Evolutionary conservation across 2,797 vertebrate genomes (phyloP), one percentile per base, ranked within the genome.

Genomic region (Darevskia nairensis): DNA sequence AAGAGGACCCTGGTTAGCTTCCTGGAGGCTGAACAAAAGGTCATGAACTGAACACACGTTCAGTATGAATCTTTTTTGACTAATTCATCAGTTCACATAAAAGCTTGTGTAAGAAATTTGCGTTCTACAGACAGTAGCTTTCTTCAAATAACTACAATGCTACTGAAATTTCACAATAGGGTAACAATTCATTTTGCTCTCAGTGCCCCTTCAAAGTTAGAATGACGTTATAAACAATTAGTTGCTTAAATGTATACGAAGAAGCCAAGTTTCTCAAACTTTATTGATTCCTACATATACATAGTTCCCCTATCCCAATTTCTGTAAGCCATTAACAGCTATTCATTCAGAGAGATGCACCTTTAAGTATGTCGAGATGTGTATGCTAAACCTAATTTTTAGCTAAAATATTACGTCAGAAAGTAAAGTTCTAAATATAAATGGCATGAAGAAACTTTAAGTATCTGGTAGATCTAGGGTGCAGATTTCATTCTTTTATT

Each of bases 111-210:
- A 2, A 96, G 77, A 90, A 92, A 91, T 93, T 91, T 94, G 95
- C 89, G 90, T 92, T 96, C 94, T 95, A 96, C 91, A 94, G 89
- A 95, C 91, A 95, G 85, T 94, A 95, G 92, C 91, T 96, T 90
- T 94, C 93, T 96, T 93, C 95, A 96, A 93, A 95, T 91, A 95
- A 95, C 89, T 93, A 95, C 94, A 93, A 86, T 94, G 95, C 92
- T 93, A 88, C 93, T 96, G 94, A 97, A 96, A 95, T 95, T 97
- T 97, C 96, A 96, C 96, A 92, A 89, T 64, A 80, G 88, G 80
- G 77, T 80, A 95, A 94, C 94, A 95, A 90, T 93, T 95, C 80
- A 90, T 90, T 93, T 91, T 90, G 86, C 82, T 92, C 89, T 94
- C 89, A 93, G 85, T 3, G 10, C 89, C 89, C 91, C 88, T 95